Evolutionary conservation across 2,797 vertebrate genomes (phyloP), one percentile per base, ranked within the genome.

Genomic region (Varecia variegata): DNA sequence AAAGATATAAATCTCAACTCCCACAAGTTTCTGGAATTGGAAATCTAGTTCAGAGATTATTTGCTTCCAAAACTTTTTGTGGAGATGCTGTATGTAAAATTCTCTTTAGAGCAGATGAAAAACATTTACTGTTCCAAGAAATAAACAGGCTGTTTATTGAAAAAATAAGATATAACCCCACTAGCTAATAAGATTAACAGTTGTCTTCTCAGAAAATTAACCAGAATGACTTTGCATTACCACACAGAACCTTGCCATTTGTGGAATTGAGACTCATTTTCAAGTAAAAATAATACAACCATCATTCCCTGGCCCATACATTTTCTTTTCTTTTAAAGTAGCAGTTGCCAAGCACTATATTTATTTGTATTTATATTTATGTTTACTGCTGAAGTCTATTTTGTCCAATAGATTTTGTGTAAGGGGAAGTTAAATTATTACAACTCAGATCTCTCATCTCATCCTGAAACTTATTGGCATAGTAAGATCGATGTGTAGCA

Each of bases 91-190:
- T 45, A 12, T 82, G 56, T 79, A 85, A 74, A 94, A 88, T 89
- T 95, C 56, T 96, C n/a, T 81, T 80, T 21, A 80, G 17, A n/a
- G 18, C 30, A 79, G 88, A 85, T 95, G 45, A 17, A 85, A 94
- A 97, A 67, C 70, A 86, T 62, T 77, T 84, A 88, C 9, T 47
- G 58, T 52, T 83, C 40, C 35, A 86, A 84, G 77, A 95, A 82
- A 77, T 77, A 95, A 84, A n/a, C 27, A 79, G n/a, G 0, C 30
- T n/a, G 11, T 3, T 83, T 30, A 67, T 67, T 86, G 5, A 4
- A 56, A 50, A 77, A 88, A 60, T 35, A 94, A 88, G 27, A 32
- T 68, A 25, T 38, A 43, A 65, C 20, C 23, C 25, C 21, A 65
- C 13, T 40, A 81, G 71, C 18, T 76, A 93, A 60, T 50, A 76